Evolutionary conservation across 2,888 invertebrate genomes (phyloP).

Genomic region (Drepanosiphum platanoidis): DNA sequence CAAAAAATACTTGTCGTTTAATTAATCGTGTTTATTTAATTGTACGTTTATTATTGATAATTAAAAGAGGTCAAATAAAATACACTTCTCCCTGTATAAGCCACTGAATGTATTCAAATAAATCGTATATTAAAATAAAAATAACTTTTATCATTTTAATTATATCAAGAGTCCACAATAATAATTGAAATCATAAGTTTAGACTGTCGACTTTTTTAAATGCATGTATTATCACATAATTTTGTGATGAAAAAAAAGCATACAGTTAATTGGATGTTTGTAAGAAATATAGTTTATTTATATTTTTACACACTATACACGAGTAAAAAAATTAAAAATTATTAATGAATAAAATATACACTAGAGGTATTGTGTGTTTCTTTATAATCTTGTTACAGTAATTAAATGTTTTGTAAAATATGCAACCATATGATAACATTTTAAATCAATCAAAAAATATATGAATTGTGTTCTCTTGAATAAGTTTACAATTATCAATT

Average conservation of each 20-base stretch:
- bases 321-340: background rate
- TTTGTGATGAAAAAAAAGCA: constrained; percentile 2
- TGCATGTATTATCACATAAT: constrained; percentile 18
- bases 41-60: background rate
- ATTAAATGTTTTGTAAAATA: background rate
- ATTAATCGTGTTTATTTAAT: background rate
- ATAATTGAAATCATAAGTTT: background rate
- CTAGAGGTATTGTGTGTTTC: background rate
- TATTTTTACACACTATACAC: background rate
- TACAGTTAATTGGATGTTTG: background rate
- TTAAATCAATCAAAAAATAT: background rate
- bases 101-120: constrained; percentile 31
- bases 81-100: constrained; percentile 28
- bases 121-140: constrained; percentile 29
- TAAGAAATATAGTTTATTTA: background rate
- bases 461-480: constrained; percentile 36
- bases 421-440: background rate
- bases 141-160: constrained; percentile 18
- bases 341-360: background rate
- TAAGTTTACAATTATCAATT: constrained; percentile 4
- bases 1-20: background rate
- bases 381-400: background rate
- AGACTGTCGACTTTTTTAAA: constrained; percentile 22
- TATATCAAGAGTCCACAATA: constrained; percentile 41
- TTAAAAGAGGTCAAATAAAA: background rate